Evolutionary conservation across 2,797 vertebrate genomes (phyloP).

Genomic region (Schizothorax lantsangensis): DNA sequence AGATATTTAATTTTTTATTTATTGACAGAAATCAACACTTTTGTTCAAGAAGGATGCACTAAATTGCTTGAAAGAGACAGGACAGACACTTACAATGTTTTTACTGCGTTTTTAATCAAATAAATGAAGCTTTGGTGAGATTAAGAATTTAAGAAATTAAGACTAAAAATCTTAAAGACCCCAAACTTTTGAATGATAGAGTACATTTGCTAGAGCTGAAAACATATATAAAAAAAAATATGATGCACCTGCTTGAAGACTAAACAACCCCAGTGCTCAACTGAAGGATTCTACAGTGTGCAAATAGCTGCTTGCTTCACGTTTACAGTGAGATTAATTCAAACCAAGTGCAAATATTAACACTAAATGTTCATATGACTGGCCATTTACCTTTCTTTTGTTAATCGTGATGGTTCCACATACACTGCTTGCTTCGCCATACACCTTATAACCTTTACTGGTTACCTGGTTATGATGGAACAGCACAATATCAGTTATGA

Average conservation of each 20-base stretch:
- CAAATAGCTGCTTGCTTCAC: neutral
- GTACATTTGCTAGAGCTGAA: neutral
- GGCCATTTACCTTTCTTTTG: constrained; percentile 87
- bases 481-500: neutral
- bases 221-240: neutral
- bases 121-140: neutral
- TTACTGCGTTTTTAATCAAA: neutral
- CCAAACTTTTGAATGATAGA: neutral
- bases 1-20: neutral
- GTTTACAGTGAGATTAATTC: neutral
- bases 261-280: neutral
- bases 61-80: neutral
- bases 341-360: neutral
- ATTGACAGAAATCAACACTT: neutral
- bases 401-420: constrained; percentile 97
- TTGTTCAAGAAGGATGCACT: neutral
- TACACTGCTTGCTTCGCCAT: constrained; percentile 95
- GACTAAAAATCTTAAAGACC: neutral
- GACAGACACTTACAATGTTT: neutral
- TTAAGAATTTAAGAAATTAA: too few species aligned
- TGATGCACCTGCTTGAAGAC: neutral
- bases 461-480: constrained; percentile 82
- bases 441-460: constrained; percentile 98
- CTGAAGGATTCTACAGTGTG: neutral
- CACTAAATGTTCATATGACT: neutral